Percentiles rank a stretch among this genome's conserved stretches.
Conservation (phyloP, 2,888 invertebrate genomes). For the Drosophila nr. perissopoda region DNA sequence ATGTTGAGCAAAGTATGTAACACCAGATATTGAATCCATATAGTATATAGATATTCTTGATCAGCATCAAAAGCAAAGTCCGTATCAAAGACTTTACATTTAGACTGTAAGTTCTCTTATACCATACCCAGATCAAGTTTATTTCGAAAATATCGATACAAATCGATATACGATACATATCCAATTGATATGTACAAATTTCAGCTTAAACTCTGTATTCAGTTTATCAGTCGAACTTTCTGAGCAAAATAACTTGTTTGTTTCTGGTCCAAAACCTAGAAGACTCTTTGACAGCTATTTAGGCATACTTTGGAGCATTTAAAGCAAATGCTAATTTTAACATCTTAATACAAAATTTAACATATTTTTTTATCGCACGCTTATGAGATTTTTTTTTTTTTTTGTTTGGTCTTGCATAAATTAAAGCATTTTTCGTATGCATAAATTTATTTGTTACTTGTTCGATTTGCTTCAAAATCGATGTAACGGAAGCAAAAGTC, state of each 20-base stretch:
- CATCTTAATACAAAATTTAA: conserved; percentile 8
- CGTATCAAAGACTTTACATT: neutral
- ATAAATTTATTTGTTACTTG: neutral
- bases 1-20: neutral
- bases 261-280: neutral
- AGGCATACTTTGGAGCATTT: neutral
- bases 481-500: conserved; percentile 17
- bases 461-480: neutral
- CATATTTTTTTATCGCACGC: conserved; percentile 18
- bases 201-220: neutral
- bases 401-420: conserved; percentile 16
- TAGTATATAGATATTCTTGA: neutral
- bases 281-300: conserved; percentile 26
- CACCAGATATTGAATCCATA: neutral
- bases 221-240: neutral
- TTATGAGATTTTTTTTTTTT: neutral
- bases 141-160: neutral
- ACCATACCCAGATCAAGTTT: neutral
- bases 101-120: neutral
- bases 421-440: conserved; percentile 1
- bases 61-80: neutral
- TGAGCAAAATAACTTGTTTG: neutral
- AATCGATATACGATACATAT: neutral
- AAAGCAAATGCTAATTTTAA: neutral
- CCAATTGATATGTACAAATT: neutral